phyloP scores from a whole-genome alignment of 1,140 invertebrate genomes.

The Caenorhabditis tropicalis region DNA sequence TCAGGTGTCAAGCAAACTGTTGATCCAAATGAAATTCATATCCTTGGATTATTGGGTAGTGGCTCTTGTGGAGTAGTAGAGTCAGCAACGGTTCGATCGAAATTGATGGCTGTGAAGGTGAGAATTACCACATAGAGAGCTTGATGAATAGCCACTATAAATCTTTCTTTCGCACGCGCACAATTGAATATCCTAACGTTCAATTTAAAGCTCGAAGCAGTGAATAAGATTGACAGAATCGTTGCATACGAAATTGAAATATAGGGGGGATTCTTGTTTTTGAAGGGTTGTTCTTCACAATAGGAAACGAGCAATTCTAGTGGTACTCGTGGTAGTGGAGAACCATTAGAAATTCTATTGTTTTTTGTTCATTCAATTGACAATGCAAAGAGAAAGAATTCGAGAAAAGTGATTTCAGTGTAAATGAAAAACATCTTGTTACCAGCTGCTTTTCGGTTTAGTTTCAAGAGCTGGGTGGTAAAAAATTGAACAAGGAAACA shows the following conservation, averaged over 20 bases:
- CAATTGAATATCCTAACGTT: neutral
- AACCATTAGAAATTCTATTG: constrained; percentile 27
- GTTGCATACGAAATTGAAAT: constrained; percentile 27
- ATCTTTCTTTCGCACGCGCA: neutral
- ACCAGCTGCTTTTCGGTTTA: neutral
- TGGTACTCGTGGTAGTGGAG: neutral
- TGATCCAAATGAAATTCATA: constrained; percentile 12
- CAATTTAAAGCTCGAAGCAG: neutral
- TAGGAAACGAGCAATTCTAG: neutral
- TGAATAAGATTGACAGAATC: constrained; percentile 31
- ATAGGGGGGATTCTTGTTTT: neutral
- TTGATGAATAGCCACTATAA: neutral
- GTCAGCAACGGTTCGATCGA: neutral
- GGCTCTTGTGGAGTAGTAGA: constrained; percentile 28
- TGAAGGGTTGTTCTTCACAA: neutral
- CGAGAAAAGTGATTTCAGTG: neutral
- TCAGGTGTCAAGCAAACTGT: neutral
- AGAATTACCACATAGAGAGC: neutral
- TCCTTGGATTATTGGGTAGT: neutral
- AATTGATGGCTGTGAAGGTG: constrained; percentile 39
- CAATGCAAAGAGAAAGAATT: neutral
- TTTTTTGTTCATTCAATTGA: constrained; percentile 22
- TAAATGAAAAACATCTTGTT: neutral
- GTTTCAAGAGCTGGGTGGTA: neutral
- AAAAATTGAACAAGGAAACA: neutral